Evolutionary conservation across 1,140 invertebrate genomes (phyloP).

Genomic region (Penaeus vannamei): DNA sequence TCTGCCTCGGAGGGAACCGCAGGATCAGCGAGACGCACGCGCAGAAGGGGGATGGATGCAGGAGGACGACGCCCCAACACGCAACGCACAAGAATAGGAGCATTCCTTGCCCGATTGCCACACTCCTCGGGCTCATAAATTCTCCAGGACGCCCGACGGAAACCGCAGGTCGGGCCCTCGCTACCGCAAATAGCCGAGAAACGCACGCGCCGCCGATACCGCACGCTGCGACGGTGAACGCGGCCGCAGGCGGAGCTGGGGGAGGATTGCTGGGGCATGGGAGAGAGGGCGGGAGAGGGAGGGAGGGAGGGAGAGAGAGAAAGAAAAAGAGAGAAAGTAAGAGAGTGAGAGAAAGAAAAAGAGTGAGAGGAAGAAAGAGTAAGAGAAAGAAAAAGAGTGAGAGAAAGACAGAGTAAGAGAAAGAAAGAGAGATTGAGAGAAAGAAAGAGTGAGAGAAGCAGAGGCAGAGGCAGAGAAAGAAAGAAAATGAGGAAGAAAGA

Average conservation of each 20-base stretch:
- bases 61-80: too few species aligned
- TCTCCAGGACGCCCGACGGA: slow-evolving; percentile 10
- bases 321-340: not conserved
- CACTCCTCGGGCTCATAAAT: not conserved
- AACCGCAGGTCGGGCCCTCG: slow-evolving; percentile 27
- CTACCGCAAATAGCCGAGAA: slow-evolving; percentile 24
- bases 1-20: too few species aligned
- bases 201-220: slow-evolving; percentile 25
- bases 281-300: not conserved
- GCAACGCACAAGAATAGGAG: too few species aligned
- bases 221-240: not conserved
- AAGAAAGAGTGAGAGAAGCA: not conserved
- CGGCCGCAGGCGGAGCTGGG: not conserved
- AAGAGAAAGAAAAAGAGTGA: not conserved
- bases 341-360: not conserved
- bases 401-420: not conserved
- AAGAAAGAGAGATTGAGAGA: not conserved
- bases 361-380: not conserved
- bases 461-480: not conserved
- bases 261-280: not conserved
- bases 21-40: too few species aligned
- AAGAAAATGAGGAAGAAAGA: not conserved
- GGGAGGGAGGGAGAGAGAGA: not conserved
- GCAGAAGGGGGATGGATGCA: too few species aligned
- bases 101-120: too few species aligned